Percentiles rank a stretch among this genome's conserved stretches.
Conservation (phyloP, 2,113 vertebrate genomes). For the Ammodytes marinus region DNA sequence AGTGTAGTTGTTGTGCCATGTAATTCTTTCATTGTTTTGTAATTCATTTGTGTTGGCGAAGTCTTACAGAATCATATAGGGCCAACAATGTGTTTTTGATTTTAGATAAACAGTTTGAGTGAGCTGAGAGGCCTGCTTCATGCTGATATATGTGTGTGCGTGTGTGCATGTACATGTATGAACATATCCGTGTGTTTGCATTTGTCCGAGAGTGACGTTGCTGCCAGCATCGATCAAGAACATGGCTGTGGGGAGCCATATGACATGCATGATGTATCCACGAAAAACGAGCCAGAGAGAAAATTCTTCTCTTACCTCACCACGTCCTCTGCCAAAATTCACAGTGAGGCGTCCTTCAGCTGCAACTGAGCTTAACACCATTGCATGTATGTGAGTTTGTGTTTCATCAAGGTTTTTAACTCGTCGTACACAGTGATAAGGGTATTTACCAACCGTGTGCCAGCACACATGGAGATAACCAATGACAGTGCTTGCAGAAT, state of each 20-base stretch:
- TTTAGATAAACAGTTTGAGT: conserved; percentile 45
- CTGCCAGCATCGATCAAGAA: conserved; percentile 35
- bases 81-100: conserved; percentile 75
- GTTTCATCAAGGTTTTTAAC: conserved; percentile 24
- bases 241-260: conserved; percentile 6
- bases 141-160: conserved; percentile 6
- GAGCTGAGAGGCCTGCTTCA: conserved; percentile 11
- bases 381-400: neutral
- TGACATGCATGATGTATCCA: conserved; percentile 47
- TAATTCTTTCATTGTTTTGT: conserved; percentile 45
- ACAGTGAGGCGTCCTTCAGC: conserved; percentile 15
- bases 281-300: conserved; percentile 27
- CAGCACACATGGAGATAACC: conserved; percentile 6
- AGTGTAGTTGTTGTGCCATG: conserved; percentile 41
- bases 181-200: neutral
- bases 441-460: neutral
- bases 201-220: neutral
- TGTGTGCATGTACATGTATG: conserved; percentile 10
- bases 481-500: neutral
- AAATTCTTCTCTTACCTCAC: conserved; percentile 50
- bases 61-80: conserved; percentile 11
- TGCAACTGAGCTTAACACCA: conserved; percentile 36
- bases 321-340: conserved; percentile 36
- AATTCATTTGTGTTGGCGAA: conserved; percentile 57
- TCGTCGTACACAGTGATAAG: conserved; percentile 11